A percentile compares a stretch with the other conserved stretches of the same genome.
Evolutionary conservation across 2,797 vertebrate species (phyloP).

Genomic region (Sebastes steindachneri): DNA sequence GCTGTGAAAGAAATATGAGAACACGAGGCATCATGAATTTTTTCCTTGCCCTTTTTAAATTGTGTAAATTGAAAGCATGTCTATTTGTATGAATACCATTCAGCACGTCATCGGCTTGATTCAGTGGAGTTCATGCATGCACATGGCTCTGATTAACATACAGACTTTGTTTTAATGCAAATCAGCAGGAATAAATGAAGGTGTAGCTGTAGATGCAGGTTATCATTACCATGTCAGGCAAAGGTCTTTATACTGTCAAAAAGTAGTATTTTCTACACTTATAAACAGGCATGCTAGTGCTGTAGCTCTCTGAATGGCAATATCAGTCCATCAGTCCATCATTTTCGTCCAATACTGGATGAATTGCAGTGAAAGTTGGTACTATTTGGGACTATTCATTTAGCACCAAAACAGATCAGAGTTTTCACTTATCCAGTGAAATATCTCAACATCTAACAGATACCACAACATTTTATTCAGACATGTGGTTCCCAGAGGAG

Average conservation of each 20-base stretch:
- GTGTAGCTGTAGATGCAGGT: background rate
- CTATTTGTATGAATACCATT: background rate
- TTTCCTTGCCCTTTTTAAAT: slow-evolving; percentile 17
- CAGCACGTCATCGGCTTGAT: background rate
- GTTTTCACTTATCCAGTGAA: background rate
- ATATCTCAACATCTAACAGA: background rate
- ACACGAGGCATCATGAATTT: slow-evolving; percentile 3
- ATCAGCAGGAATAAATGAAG: background rate
- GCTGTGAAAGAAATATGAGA: slow-evolving; percentile 35
- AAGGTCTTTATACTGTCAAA: background rate
- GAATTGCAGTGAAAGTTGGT: background rate
- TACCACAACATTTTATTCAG: background rate
- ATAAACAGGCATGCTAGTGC: background rate
- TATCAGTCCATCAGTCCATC: background rate
- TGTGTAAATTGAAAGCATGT: slow-evolving; percentile 6
- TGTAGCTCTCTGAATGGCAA: background rate
- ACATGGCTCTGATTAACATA: background rate
- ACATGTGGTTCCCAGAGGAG: no score
- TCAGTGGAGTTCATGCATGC: background rate
- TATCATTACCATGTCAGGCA: background rate
- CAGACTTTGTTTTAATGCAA: background rate
- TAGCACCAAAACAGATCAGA: background rate
- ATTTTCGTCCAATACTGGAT: background rate
- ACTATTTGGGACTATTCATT: background rate
- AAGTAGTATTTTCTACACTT: background rate